phyloP scores from a whole-genome alignment of 2,113 vertebrate species.

The Corythornis vintsioides region DNA sequence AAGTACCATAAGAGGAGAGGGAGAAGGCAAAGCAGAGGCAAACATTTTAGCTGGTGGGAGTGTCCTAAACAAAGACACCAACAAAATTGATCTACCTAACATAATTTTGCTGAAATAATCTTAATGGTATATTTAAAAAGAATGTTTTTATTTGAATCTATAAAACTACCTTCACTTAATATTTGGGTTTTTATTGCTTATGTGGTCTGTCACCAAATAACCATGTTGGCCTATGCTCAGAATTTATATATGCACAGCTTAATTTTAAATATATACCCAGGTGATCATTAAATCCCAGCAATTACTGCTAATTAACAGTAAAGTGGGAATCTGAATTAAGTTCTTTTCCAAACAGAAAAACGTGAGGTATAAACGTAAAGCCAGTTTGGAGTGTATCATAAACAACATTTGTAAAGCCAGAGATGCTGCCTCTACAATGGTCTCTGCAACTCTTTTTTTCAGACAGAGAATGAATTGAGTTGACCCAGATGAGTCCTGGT shows the following conservation, averaged over 20 bases:
- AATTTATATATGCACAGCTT: background rate
- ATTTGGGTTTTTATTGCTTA: background rate
- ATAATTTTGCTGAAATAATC: background rate
- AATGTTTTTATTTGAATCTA: background rate
- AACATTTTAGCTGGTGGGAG: background rate
- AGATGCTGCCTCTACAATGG: background rate
- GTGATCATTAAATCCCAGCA: background rate
- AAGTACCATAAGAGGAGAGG: background rate
- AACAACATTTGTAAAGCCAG: background rate
- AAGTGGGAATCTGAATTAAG: background rate
- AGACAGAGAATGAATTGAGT: background rate
- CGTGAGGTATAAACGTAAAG: background rate
- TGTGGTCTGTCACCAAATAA: background rate
- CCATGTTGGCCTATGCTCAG: background rate
- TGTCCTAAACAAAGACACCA: background rate
- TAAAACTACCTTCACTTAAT: background rate
- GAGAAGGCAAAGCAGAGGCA: background rate
- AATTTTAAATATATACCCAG: background rate
- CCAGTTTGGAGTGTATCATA: background rate
- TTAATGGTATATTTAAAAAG: background rate
- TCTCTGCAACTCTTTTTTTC: background rate
- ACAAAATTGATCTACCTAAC: background rate
- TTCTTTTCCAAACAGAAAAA: background rate
- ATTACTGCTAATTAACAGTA: background rate
- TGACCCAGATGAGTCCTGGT: background rate